phyloP scores from a whole-genome alignment of 2,888 invertebrate genomes.

The Physocephala rufipes region DNA sequence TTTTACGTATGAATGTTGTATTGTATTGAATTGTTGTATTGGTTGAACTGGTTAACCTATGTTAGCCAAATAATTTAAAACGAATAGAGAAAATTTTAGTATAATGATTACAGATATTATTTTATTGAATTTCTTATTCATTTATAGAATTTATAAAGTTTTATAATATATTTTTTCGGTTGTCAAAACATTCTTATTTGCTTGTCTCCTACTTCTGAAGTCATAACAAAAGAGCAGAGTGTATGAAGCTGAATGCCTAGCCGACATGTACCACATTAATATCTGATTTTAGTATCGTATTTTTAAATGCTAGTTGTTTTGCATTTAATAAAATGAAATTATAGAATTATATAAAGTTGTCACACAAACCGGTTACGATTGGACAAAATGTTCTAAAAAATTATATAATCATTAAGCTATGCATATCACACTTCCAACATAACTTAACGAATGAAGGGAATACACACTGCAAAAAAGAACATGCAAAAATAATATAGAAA shows the following conservation, averaged over 20 bases:
- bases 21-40: too few relatives aligned
- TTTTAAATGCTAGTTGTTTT: conserved; percentile 11
- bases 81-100: too few relatives aligned
- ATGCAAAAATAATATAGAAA: not conserved
- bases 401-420: not conserved
- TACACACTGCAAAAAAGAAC: not conserved
- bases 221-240: too few relatives aligned
- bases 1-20: too few relatives aligned
- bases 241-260: conserved; percentile 11
- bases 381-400: not conserved
- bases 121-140: too few relatives aligned
- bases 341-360: conserved; percentile 3
- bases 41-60: too few relatives aligned
- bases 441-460: conserved; percentile 1
- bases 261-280: conserved; percentile 4
- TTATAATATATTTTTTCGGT: too few relatives aligned
- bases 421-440: conserved; percentile 18
- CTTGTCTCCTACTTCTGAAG: too few relatives aligned
- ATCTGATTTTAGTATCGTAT: conserved; percentile 14
- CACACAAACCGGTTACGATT: not conserved
- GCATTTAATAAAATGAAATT: not conserved
- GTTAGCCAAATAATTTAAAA: too few relatives aligned
- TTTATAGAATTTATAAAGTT: too few relatives aligned
- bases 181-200: too few relatives aligned
- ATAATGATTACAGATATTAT: too few relatives aligned